Evolutionary conservation across 2,113 vertebrate species (phyloP).

Genomic region (Dendrocopos noguchii): DNA sequence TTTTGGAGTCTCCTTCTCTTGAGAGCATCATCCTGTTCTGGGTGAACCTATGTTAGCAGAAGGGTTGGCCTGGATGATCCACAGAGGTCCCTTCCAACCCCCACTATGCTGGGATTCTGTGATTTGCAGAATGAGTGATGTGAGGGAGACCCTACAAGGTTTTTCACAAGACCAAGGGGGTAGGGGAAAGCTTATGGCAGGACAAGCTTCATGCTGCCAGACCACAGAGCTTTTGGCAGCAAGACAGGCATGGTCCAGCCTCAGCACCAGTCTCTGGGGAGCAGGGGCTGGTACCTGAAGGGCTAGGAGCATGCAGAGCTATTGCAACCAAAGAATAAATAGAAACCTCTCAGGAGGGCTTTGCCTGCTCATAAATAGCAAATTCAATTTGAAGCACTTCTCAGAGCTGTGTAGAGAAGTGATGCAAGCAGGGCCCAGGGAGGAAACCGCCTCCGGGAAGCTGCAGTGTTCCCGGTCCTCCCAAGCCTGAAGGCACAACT

Average conservation of each 20-base stretch:
- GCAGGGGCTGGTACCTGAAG: not conserved
- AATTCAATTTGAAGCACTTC: not conserved
- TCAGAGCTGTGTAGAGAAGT: not conserved
- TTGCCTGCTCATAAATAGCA: not conserved
- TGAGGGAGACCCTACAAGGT: not conserved
- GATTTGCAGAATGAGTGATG: not conserved
- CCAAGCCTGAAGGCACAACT: not conserved
- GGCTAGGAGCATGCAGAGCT: not conserved
- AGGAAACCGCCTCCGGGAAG: not conserved
- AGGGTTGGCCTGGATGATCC: not conserved
- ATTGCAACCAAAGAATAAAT: not conserved
- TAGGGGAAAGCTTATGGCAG: accelerated
- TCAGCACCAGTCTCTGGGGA: not conserved
- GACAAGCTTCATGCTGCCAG: not conserved
- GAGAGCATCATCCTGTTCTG: too few species aligned
- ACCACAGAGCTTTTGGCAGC: not conserved
- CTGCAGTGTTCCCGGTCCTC: not conserved
- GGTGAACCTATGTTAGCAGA: not conserved
- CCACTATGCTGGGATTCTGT: not conserved
- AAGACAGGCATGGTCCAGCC: accelerated
- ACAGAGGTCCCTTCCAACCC: not conserved
- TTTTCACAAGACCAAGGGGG: not conserved
- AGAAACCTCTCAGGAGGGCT: not conserved
- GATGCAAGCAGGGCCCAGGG: not conserved
- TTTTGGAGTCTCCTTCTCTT: too few species aligned